A percentile compares a stretch with the other conserved stretches of the same genome.
Evolutionary conservation across 2,797 vertebrate genomes (phyloP).

Genomic region (Echeneis naucrates): DNA sequence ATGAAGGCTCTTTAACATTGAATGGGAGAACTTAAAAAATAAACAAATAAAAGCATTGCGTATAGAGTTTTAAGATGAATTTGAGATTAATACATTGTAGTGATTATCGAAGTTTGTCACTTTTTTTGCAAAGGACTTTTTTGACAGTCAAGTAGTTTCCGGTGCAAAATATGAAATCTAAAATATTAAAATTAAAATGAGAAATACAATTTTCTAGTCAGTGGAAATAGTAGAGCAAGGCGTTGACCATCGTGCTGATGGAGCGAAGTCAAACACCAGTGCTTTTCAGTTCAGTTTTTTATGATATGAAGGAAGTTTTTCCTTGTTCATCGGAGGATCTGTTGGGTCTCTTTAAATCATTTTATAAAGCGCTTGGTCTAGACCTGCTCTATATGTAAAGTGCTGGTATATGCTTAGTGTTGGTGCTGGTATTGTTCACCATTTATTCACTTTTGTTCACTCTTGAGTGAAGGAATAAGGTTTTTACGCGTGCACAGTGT

Average conservation of each 20-base stretch:
- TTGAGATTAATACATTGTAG: constrained; percentile 12
- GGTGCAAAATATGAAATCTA: neutral
- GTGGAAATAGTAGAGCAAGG: neutral
- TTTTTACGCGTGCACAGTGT: neutral
- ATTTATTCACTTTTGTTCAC: neutral
- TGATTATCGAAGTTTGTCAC: neutral
- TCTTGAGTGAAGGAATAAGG: neutral
- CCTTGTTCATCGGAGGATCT: too few species aligned
- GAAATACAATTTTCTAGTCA: neutral
- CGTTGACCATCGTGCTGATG: neutral
- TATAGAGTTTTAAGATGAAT: constrained; percentile 8
- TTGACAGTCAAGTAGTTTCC: neutral
- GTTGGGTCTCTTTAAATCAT: too few species aligned
- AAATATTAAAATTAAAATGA: neutral
- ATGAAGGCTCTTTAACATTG: constrained; percentile 24
- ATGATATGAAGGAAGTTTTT: too few species aligned
- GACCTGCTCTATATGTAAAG: too few species aligned
- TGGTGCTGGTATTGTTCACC: too few species aligned
- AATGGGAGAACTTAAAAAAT: neutral
- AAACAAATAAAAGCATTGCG: neutral
- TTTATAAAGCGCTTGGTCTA: too few species aligned
- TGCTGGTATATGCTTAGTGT: too few species aligned
- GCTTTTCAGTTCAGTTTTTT: neutral
- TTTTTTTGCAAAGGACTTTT: neutral
- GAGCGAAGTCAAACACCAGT: neutral